These are phyloP conservation scores for Etheostoma cragini DNA, from an alignment of 2,113 vertebrate species.

Conservation along the genomic window DNA sequence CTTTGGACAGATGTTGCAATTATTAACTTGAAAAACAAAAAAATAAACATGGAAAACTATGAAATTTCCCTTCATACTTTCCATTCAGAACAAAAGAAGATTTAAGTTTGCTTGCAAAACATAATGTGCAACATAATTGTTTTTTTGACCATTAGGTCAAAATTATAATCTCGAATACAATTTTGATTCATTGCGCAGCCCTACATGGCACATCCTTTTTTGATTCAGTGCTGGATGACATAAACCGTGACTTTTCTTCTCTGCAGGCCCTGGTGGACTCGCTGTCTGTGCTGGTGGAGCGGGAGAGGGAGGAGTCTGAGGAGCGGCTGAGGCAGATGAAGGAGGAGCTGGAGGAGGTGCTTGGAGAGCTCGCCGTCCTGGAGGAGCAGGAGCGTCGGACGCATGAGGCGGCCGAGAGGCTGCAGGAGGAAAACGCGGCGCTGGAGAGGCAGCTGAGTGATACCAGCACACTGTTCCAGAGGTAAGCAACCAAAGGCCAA, in stretches of 20 bases:
- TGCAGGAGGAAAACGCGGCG: slow-evolving; percentile 82
- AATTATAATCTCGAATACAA: too few species aligned
- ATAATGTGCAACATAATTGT: too few species aligned
- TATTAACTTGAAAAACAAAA: too few species aligned
- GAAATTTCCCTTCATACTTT: too few species aligned
- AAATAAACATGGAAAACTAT: too few species aligned
- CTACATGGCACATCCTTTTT: background rate
- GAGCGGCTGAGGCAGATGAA: slow-evolving; percentile 82
- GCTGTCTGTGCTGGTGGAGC: slow-evolving; percentile 81
- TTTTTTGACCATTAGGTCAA: too few species aligned
- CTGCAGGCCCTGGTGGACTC: slow-evolving; percentile 84
- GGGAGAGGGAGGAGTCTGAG: slow-evolving; percentile 83
- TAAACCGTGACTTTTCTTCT: background rate
- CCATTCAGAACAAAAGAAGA: too few species aligned
- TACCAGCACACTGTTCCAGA: slow-evolving; percentile 79
- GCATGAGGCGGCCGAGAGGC: slow-evolving; percentile 78
- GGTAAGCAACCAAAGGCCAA: slow-evolving; percentile 76
- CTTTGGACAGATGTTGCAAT: too few species aligned
- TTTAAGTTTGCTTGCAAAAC: too few species aligned
- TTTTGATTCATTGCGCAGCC: too few species aligned
- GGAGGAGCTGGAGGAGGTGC: slow-evolving; percentile 86
- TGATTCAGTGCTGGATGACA: background rate
- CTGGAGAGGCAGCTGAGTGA: slow-evolving; percentile 81
- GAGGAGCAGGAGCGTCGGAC: slow-evolving; percentile 85
- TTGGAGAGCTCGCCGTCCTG: slow-evolving; percentile 88